These are phyloP conservation scores for Laupala kohalensis DNA, from an alignment of 1,140 invertebrate genomes.

Conservation along the genomic window DNA sequence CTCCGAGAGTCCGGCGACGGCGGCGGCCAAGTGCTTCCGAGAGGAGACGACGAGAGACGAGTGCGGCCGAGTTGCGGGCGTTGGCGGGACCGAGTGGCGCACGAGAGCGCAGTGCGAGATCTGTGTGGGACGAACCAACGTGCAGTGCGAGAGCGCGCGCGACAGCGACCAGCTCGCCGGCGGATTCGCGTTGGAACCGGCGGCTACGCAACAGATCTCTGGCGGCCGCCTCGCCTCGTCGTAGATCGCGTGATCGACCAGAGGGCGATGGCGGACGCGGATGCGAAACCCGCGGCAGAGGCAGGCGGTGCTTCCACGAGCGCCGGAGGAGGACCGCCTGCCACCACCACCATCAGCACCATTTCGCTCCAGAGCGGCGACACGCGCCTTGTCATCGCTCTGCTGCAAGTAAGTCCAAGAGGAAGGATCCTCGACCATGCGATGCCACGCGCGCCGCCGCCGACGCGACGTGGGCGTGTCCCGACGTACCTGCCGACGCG, in stretches of 20 bases:
- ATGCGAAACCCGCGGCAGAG: not conserved
- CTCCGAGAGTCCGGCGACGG: not conserved
- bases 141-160: not conserved
- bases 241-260: not conserved
- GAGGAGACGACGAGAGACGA: not conserved
- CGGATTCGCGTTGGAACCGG: too few species aligned
- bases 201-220: not conserved
- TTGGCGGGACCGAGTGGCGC: not conserved
- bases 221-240: not conserved
- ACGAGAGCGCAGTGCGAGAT: not conserved
- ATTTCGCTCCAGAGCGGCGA: constrained; percentile 79
- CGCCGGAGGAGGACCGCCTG: not conserved
- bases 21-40: not conserved
- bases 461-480: too few species aligned
- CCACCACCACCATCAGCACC: constrained; percentile 76
- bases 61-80: not conserved
- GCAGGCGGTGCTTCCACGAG: not conserved
- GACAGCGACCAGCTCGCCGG: too few species aligned
- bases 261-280: not conserved
- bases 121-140: constrained; percentile 1
- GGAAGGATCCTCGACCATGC: too few species aligned
- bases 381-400: constrained; percentile 74
- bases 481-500: too few species aligned
- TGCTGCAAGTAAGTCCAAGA: constrained; percentile 70
- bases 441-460: too few species aligned